Evolutionary conservation across 2,113 vertebrate species (phyloP), one percentile per base, ranked within the genome.

Genomic region (Anarrhichthys ocellatus): DNA sequence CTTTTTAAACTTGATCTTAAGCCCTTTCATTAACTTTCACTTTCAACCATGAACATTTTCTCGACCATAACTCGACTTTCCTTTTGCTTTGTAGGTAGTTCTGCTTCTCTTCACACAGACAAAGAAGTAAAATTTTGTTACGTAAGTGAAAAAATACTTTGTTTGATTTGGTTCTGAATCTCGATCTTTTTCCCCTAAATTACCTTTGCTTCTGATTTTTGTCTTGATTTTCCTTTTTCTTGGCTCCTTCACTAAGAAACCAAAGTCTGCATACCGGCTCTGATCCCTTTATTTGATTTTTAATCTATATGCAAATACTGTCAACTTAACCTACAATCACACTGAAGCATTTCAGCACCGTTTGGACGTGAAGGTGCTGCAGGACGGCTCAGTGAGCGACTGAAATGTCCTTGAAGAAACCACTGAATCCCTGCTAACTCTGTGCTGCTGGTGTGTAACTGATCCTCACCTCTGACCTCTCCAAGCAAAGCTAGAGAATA

Each of bases 231-330:
- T 22, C n/a, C 9, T 42, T 17, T 50, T 18, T 63, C 17, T 44
- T 11, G 7, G 59, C 5, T 11, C 1, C 5, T 63, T 65, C 9
- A 20, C 73, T 1, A 15, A 54, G 5, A 38, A 40, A 48, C 18
- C 5, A 9, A 6, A 15, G 15, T 48, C 42, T 9, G 40, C 5
- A 1, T 48, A 5, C 15, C 1, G 2, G 4, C 73, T 22, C 34
- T 9, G 9, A 32, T 32, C 24, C 22, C 34, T 42, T 40, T 15
- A 6, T 64, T 36, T 14, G 6, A 24, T 13, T 76, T 74, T 46
- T 59, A 34, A 74, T 69, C 24, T 68, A 63, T 40, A 70, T 81
- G 54, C 32, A 69, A 74, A 82, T 65, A 56, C 29, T 56, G 36
- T 48, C 27, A 73, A 73, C n/a, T 73, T 18, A 78, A 38, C 13